Conservation (phyloP, 2,113 vertebrate species). For the Periophthalmus modestus region DNA sequence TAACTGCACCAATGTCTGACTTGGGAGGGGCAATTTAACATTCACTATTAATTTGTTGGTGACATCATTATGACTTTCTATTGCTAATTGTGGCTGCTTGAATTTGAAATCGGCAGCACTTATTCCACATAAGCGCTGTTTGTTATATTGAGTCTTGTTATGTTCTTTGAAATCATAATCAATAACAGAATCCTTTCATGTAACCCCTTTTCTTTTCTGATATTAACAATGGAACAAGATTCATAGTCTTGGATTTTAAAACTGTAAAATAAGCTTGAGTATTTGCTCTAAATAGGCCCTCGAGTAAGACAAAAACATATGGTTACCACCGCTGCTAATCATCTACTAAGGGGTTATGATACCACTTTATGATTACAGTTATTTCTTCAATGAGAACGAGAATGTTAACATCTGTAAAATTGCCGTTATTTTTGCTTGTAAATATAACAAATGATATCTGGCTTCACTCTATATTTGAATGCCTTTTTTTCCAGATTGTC, state of each 20-base stretch:
- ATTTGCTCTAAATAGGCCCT: not conserved
- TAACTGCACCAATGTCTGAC: slow-evolving; percentile 92
- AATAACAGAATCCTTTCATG: not conserved
- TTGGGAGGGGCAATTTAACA: not conserved
- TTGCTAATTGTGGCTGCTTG: slow-evolving; percentile 17
- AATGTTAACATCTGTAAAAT: not conserved
- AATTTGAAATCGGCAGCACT: slow-evolving; percentile 1
- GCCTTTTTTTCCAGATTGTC: slow-evolving; percentile 14
- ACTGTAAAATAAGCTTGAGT: not conserved
- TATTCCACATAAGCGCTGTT: slow-evolving; percentile 51
- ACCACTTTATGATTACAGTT: not conserved
- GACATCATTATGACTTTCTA: slow-evolving; percentile 1
- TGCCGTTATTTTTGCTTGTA: slow-evolving; percentile 23
- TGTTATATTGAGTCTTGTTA: slow-evolving; percentile 6
- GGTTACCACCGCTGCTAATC: not conserved
- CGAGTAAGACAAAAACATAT: not conserved
- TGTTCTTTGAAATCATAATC: not conserved
- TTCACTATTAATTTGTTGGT: slow-evolving; percentile 2
- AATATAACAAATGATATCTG: slow-evolving; percentile 28
- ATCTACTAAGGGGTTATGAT: not conserved
- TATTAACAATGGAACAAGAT: not conserved
- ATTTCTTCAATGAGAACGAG: not conserved
- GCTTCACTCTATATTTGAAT: slow-evolving; percentile 17
- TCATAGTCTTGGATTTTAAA: not conserved
- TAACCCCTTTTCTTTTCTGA: not conserved